Conservation (phyloP, 2,797 vertebrate species). For the Margarornis squamiger region DNA sequence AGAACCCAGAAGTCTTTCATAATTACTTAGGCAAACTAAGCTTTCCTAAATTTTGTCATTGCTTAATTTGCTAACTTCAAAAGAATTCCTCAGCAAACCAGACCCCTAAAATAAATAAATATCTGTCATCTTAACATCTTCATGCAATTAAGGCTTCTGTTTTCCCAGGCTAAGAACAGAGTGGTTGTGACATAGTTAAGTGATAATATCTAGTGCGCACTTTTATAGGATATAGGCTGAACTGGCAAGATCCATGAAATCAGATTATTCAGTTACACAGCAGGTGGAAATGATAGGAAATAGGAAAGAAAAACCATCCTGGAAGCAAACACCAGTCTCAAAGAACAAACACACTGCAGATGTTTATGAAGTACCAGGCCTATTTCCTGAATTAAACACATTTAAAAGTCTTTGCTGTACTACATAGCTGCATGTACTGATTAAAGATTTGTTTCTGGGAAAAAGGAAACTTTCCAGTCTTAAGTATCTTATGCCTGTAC, state of each 20-base stretch:
- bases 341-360: background rate
- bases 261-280: background rate
- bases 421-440: background rate
- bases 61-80: background rate
- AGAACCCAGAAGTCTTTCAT: background rate
- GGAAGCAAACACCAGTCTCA: background rate
- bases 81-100: background rate
- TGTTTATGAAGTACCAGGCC: background rate
- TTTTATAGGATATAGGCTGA: background rate
- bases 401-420: background rate
- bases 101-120: background rate
- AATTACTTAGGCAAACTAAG: background rate
- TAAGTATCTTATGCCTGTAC: accelerated
- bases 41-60: background rate
- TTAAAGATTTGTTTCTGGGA: background rate
- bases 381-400: background rate
- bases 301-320: background rate
- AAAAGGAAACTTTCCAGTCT: background rate
- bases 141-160: background rate
- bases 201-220: background rate
- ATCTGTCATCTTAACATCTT: background rate
- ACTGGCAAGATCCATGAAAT: background rate
- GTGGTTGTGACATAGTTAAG: background rate
- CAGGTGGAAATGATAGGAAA: background rate
- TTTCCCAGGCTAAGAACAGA: background rate